Conservation (phyloP, 2,113 vertebrate genomes). For the Mola mola region DNA sequence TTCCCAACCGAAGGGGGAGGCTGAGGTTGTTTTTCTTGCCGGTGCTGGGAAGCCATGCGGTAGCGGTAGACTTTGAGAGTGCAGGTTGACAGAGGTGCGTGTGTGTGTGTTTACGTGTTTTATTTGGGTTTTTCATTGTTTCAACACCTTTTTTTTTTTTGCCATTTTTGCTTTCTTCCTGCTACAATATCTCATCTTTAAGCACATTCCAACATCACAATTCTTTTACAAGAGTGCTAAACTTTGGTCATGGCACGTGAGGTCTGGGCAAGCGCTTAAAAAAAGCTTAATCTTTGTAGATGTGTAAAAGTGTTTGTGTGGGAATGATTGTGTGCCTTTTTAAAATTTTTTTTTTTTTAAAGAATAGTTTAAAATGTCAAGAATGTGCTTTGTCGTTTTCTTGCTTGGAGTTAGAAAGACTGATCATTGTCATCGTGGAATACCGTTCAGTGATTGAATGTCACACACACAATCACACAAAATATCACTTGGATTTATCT, state of each 20-base stretch:
- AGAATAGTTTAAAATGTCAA: constrained; percentile 10
- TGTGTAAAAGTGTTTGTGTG: neutral
- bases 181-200: constrained; percentile 1
- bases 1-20: constrained; percentile 14
- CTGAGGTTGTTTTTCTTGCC: constrained; percentile 38
- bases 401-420: neutral
- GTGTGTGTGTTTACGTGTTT: constrained; percentile 14
- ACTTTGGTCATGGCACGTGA: too few species aligned
- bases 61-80: constrained; percentile 16
- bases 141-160: neutral
- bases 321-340: neutral
- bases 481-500: constrained; percentile 72
- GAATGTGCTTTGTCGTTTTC: neutral
- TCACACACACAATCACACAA: too few species aligned
- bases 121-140: constrained; percentile 6
- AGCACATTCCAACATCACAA: too few species aligned
- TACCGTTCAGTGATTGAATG: too few species aligned
- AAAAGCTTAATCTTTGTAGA: neutral
- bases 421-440: neutral
- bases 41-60: constrained; percentile 20
- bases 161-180: neutral
- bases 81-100: neutral
- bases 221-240: too few species aligned
- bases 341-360: constrained; percentile 2
- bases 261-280: too few species aligned